These are phyloP conservation scores for Lingula anatina DNA, from an alignment of 2,888 invertebrate species.

Conservation along the genomic window DNA sequence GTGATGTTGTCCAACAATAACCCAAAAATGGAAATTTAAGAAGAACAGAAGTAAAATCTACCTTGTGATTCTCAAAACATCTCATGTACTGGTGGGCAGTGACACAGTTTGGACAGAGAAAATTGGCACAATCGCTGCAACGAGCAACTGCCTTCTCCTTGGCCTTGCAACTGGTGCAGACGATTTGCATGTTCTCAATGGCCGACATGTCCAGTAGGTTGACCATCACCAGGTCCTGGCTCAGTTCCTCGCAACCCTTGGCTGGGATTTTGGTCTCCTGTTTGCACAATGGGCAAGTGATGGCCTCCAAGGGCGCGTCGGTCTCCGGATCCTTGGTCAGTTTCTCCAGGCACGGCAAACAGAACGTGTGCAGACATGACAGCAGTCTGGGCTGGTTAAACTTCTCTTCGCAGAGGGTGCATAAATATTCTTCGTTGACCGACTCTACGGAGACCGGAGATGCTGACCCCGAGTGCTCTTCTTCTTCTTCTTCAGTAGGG, in stretches of 20 bases:
- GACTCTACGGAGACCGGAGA: too few species aligned
- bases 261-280: slow-evolving; percentile 67
- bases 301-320: slow-evolving; percentile 56
- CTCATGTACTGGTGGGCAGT: slow-evolving; percentile 95
- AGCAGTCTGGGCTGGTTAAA: slow-evolving; percentile 79
- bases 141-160: slow-evolving; percentile 90
- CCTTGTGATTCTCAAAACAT: slow-evolving; percentile 86
- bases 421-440: slow-evolving; percentile 27
- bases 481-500: too few species aligned
- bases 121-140: slow-evolving; percentile 91
- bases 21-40: too few species aligned
- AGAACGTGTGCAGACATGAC: slow-evolving; percentile 91
- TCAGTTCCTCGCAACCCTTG: slow-evolving; percentile 65
- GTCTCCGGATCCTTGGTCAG: slow-evolving; percentile 58
- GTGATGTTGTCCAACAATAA: too few species aligned
- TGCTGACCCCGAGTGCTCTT: too few species aligned
- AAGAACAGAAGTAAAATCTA: slow-evolving; percentile 25
- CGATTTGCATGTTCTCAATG: slow-evolving; percentile 61
- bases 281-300: slow-evolving; percentile 63
- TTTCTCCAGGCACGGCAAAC: slow-evolving; percentile 84
- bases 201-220: slow-evolving; percentile 55
- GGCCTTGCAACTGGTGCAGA: slow-evolving; percentile 91
- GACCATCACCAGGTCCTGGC: slow-evolving; percentile 80
- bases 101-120: slow-evolving; percentile 88
- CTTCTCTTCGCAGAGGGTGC: slow-evolving; percentile 54